A percentile compares a stretch with the other conserved stretches of the same genome.
phyloP scores from a whole-genome alignment of 2,113 vertebrate genomes.

The Saccopteryx bilineata region DNA sequence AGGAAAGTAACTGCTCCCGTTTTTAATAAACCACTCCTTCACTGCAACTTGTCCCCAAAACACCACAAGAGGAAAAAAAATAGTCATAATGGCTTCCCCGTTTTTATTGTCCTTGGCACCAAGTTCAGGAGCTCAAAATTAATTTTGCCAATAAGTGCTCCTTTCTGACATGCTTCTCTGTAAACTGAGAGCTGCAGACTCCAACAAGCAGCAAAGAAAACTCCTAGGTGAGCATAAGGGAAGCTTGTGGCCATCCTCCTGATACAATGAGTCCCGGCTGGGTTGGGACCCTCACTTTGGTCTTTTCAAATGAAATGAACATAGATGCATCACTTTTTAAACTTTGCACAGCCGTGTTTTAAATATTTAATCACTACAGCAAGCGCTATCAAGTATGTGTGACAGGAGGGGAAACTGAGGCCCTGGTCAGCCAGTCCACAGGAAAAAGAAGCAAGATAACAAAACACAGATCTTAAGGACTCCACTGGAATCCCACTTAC shows the following conservation, averaged over 20 bases:
- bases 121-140: slow-evolving; percentile 54
- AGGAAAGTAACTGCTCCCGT: not conserved
- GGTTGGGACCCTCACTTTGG: rapidly evolving
- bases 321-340: not conserved
- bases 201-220: slow-evolving; percentile 1
- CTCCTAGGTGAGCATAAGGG: slow-evolving; percentile 4
- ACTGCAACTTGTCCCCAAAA: slow-evolving; percentile 49
- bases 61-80: not conserved
- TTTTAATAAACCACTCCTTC: slow-evolving; percentile 43
- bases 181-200: not conserved
- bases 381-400: rapidly evolving
- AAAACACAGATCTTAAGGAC: not conserved
- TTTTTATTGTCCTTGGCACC: slow-evolving; percentile 51
- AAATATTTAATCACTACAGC: not conserved
- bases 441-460: not conserved
- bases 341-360: not conserved
- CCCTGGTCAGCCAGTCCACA: not conserved
- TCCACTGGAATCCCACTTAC: not conserved
- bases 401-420: not conserved
- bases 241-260: not conserved
- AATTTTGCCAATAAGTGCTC: slow-evolving; percentile 61
- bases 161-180: slow-evolving; percentile 34
- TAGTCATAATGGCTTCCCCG: not conserved
- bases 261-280: not conserved
- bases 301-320: not conserved